Evolutionary conservation across 2,797 vertebrate genomes (phyloP), one percentile per base, ranked within the genome.

Genomic region (Phrynocephalus vlangalii): DNA sequence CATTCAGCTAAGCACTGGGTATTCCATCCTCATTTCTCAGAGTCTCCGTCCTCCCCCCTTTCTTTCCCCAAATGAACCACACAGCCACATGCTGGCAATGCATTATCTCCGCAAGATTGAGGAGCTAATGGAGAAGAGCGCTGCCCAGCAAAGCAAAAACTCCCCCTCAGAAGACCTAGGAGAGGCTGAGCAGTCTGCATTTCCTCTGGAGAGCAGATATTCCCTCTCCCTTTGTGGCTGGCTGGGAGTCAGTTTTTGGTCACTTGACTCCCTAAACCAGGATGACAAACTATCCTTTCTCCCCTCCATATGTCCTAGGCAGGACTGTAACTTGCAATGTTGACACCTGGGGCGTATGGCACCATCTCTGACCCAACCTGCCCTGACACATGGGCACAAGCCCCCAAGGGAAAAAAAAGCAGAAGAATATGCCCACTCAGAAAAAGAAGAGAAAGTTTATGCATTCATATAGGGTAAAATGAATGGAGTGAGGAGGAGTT

Each of bases 91-190:
- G 82, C 72, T 38, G 9, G 89, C 96, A 95, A 95, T 96, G 96
- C 95, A 96, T 97, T 97, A 97, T 96, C 95, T 95, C 95, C 92
- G 95, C 95, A 96, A 97, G 97, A 97, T 94, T 97, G 96, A 97
- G 96, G 95, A 96, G 94, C 96, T 96, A 96, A 96, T 96, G 96
- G 92, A 95, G 94, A 91, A 92, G 93, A 95, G 91, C 86, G 86
- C 86, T 15, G 38, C 87, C 85, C 88, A 90, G 88, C 91, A 80
- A 88, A 85, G 50, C 86, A 6, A 60, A 83, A 91, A 83, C 90
- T 85, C 82, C 72, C 56, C 72, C 76, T 89, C 44, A 26, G 86
- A 94, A 93, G 93, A 85, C 86, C 90, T 91, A 90, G 81, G 82
- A 91, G 84, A 38, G 66, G 82, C 82, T 79, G 82, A 82, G 79